Evolutionary conservation across 1,140 invertebrate species (phyloP), one percentile per base, ranked within the genome.

Genomic region (Scaptodrosophila lebanonensis): DNA sequence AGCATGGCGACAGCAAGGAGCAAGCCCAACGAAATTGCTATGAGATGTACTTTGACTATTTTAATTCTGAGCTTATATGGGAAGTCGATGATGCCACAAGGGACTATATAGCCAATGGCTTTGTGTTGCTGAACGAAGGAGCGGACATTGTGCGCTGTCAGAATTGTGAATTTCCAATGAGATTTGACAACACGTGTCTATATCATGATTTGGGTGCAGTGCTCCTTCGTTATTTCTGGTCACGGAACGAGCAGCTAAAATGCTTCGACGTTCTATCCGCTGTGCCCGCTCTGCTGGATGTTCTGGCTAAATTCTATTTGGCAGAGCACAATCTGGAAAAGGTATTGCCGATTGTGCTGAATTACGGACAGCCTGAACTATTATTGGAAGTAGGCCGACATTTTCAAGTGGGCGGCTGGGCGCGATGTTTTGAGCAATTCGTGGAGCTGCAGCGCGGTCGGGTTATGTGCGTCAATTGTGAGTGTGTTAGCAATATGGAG

Each of bases 31-130:
- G 69, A 17, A 68, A 85, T 25, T 87, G 85, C 42, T 85, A 73
- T 11, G 85, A 87, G 15, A 86, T 87, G 85, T 87, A 87, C 40
- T 87, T 87, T 8, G 70, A 87, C 43, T 87, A 87, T 70, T 44
- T 87, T 17, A 85, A 86, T 52, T 70, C 83, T 0, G 85, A 87
- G 39, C 61, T 87, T 0, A 86, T 87, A 13, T 86, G 84, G 77
- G 85, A 87, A 42, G 72, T 87, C 57, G 85, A 87, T 17, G 84
- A 87, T 44, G 52, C 38, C 16, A 79, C 79, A 3, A 44, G 75
- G 5, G 85, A 86, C 16, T 84, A 77, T 32, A 86, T 86, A 44
- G 66, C 82, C 1, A 53, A 61, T 8, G 85, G 85, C 0, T 85
- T 86, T 47, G 61, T 83, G 0, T 35, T 75, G 1, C 40, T 86